Conservation (phyloP, 1,140 invertebrate species). For the Triops cancriformis region DNA sequence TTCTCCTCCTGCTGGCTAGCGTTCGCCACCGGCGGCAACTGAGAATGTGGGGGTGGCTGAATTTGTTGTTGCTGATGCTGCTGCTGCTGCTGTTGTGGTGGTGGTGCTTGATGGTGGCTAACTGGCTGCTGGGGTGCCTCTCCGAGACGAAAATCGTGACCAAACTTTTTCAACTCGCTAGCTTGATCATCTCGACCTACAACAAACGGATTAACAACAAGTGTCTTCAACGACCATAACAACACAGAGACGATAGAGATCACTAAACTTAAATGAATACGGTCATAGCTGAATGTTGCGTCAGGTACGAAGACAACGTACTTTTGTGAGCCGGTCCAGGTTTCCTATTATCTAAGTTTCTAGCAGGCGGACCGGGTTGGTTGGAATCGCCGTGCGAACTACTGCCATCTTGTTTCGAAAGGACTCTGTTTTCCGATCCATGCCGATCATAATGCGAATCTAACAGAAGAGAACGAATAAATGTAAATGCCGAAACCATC, state of each 20-base stretch:
- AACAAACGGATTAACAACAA: constrained; percentile 29
- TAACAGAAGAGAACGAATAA: background rate
- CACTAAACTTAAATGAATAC: background rate
- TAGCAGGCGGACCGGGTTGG: background rate
- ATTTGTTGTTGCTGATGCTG: constrained; percentile 18
- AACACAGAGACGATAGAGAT: too few species aligned
- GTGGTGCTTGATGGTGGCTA: constrained; percentile 15
- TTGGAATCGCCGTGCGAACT: background rate
- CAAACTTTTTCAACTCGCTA: constrained; percentile 49
- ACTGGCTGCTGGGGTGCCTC: constrained; percentile 32
- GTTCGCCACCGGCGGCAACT: background rate
- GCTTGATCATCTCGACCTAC: constrained; percentile 45
- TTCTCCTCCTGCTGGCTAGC: background rate
- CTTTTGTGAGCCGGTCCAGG: background rate
- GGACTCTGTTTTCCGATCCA: background rate
- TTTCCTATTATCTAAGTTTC: constrained; percentile 11
- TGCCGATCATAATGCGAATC: background rate
- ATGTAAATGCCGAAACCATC: too few species aligned
- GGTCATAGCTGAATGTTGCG: background rate
- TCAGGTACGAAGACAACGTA: background rate
- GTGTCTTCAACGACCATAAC: background rate
- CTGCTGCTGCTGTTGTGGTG: too few species aligned
- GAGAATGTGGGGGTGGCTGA: background rate
- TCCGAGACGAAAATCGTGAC: constrained; percentile 49
- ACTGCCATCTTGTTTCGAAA: background rate